Evolutionary conservation across 2,113 vertebrate genomes (phyloP), one percentile per base, ranked within the genome.

Genomic region (Calonectris borealis): DNA sequence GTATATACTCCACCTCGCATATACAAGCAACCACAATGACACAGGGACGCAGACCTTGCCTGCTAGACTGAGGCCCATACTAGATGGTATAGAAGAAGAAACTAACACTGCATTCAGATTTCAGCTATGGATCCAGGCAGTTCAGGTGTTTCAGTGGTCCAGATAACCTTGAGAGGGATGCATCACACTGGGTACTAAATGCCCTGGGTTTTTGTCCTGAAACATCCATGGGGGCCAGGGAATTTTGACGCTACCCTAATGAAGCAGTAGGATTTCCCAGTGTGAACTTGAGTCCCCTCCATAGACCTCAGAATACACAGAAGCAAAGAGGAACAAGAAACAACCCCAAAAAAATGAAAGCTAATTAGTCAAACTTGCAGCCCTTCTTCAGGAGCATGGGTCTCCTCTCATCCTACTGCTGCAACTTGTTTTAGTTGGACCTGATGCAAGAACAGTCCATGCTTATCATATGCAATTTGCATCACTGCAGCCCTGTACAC

Each of bases 381-480:
- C 17, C 20, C 16, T 75, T 78, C 11, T 87, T 48, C 49, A 78
- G n/a, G 6, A 80, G 5, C 57, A 26, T 2, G 14, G 3, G 16
- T 38, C 22, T 82, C 31, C n/a, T 83, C 31, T 64, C 44, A 44
- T 16, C 25, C 51, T 64, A n/a, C n/a, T 60, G 52, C 38, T 66
- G 24, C 27, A 55, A 60, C 27, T 40, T 16, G 11, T 64, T 83
- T 71, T 68, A 61, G 69, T 7, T 70, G 22, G 16, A 80, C 16
- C 24, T 46, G 15, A 76, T 57, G 38, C 31, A 58, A 22, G 13
- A 83, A 34, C 11, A 64, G 61, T 17, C 24, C 4, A 15, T 7
- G 10, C 6, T 55, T 77, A 60, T 10, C 0, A 0, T 7, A 55
- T 1, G 4, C 10, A 24, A 52, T 17, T 12, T 55, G 38, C 31